Evolutionary conservation across 2,797 vertebrate species (phyloP).

Genomic region (Enteromius anoplus): DNA sequence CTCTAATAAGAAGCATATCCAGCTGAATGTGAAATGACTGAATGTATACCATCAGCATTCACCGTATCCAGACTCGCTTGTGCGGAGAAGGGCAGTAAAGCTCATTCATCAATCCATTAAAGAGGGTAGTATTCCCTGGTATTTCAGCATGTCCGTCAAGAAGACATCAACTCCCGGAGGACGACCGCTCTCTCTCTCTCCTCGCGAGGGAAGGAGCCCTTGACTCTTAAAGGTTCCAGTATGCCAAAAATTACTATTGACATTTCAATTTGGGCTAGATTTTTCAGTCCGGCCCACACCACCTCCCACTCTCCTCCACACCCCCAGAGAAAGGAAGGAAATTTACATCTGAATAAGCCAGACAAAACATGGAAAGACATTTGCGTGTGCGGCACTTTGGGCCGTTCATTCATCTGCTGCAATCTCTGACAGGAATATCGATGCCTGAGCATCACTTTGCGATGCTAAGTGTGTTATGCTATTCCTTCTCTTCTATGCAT

Average conservation of each 20-base stretch:
- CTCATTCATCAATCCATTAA: conserved; percentile 84
- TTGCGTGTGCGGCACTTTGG: conserved; percentile 8
- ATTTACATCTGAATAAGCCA: conserved; percentile 85
- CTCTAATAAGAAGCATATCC: neutral
- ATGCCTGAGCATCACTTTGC: conserved; percentile 19
- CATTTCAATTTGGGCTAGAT: conserved; percentile 88
- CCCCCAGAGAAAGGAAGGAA: conserved; percentile 71
- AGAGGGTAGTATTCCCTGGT: conserved; percentile 76
- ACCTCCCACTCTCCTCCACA: conserved; percentile 55
- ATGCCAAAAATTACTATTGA: conserved; percentile 93
- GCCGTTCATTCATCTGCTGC: conserved; percentile 9
- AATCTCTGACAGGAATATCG: conserved; percentile 26
- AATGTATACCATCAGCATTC: conserved; percentile 16
- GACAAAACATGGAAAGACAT: conserved; percentile 73
- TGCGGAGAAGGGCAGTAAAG: conserved; percentile 63
- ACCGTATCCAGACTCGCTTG: neutral
- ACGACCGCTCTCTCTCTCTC: conserved; percentile 19
- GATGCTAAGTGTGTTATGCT: neutral
- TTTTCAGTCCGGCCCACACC: conserved; percentile 51
- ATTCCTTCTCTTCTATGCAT: neutral
- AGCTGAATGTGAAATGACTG: conserved; percentile 12
- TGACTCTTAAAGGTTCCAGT: conserved; percentile 78
- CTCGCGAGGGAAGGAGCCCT: conserved; percentile 71
- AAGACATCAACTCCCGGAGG: conserved; percentile 71
- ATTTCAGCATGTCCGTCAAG: conserved; percentile 74